Evolutionary conservation across 2,797 vertebrate species (phyloP).

Genomic region (Ceryle rudis): DNA sequence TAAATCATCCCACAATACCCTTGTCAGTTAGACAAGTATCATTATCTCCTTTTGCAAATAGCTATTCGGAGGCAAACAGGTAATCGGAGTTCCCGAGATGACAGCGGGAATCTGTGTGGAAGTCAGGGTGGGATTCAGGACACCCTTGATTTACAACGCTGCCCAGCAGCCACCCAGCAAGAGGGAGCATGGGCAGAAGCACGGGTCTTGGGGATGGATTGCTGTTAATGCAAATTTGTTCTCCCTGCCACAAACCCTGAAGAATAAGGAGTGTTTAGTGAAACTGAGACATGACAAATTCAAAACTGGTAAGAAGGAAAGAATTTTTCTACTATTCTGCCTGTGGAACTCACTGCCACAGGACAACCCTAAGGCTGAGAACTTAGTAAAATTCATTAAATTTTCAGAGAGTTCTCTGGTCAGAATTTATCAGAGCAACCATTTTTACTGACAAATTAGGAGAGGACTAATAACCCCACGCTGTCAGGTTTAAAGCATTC

Average conservation of each 20-base stretch:
- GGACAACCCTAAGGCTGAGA: neutral
- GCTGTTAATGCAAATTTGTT: neutral
- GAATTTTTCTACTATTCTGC: neutral
- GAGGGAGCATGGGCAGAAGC: accelerated
- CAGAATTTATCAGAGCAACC: neutral
- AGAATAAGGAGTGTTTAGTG: neutral
- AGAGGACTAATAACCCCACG: neutral
- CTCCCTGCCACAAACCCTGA: neutral
- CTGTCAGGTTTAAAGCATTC: neutral
- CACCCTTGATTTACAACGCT: neutral
- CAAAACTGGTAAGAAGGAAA: neutral
- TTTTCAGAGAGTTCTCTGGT: neutral
- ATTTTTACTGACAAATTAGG: neutral
- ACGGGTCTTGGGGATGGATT: accelerated
- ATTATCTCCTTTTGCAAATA: neutral
- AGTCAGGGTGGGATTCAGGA: neutral
- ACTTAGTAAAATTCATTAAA: neutral
- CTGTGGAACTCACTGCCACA: neutral
- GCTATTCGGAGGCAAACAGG: neutral
- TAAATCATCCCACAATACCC: neutral
- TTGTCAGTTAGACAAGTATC: neutral
- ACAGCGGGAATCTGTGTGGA: neutral
- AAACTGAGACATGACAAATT: neutral
- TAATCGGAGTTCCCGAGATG: neutral
- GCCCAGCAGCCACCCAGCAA: neutral